Conservation (phyloP, 1,140 invertebrate genomes). For the Ruditapes philippinarum region DNA sequence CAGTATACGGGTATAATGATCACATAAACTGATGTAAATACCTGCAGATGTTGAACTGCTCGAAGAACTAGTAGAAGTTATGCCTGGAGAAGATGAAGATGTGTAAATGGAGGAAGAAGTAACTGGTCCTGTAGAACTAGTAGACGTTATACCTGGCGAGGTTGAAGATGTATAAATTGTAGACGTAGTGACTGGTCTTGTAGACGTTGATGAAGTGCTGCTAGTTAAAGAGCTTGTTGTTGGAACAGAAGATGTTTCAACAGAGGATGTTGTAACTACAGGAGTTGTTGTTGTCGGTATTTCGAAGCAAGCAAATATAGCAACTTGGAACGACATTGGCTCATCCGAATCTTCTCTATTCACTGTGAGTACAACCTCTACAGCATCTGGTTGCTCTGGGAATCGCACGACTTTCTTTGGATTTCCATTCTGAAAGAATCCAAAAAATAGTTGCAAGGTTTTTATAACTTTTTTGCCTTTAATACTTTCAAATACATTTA, state of each 20-base stretch:
- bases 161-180: background rate
- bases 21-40: no score
- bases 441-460: no score
- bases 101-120: no score
- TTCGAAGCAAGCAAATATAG: background rate
- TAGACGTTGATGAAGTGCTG: no score
- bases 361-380: conserved; percentile 24
- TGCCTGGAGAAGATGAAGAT: no score
- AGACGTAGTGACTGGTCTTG: background rate
- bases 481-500: no score
- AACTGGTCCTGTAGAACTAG: no score
- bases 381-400: background rate
- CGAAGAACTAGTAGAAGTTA: no score
- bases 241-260: background rate
- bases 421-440: background rate
- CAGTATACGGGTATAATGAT: no score
- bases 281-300: background rate
- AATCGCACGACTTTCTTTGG: conserved; percentile 6
- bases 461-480: no score
- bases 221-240: background rate
- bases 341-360: background rate
- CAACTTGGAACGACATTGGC: conserved; percentile 27
- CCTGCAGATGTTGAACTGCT: no score
- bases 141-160: no score
- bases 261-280: background rate